These are phyloP conservation scores for Barbus barbus DNA, from an alignment of 2,113 vertebrate species.

Conservation along the genomic window DNA sequence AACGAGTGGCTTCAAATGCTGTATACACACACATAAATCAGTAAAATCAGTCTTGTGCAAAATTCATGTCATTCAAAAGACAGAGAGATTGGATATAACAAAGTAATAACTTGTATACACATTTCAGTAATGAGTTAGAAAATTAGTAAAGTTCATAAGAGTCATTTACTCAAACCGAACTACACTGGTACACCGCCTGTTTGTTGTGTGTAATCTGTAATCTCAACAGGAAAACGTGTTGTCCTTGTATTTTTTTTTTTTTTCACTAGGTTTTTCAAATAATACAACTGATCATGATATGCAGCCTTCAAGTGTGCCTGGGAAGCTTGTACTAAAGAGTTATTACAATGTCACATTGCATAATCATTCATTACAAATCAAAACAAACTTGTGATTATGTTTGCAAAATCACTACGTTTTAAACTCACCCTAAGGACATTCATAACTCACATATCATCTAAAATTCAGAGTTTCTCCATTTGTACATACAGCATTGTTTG, in stretches of 20 bases:
- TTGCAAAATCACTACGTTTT: too few species aligned
- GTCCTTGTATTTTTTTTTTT: background rate
- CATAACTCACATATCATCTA: background rate
- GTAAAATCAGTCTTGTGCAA: background rate
- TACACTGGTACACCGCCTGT: background rate
- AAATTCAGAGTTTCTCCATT: too few species aligned
- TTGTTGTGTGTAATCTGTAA: background rate
- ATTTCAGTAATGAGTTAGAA: too few species aligned
- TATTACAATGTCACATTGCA: too few species aligned
- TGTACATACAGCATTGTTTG: background rate
- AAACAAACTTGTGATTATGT: background rate
- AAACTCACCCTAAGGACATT: background rate
- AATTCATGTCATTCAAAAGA: background rate
- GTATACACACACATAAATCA: conserved; percentile 44
- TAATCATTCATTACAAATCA: too few species aligned
- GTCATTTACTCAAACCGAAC: conserved; percentile 50
- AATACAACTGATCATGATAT: too few species aligned
- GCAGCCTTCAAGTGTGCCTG: background rate
- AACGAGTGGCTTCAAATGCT: conserved; percentile 91
- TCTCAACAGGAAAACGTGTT: background rate
- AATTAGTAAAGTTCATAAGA: too few species aligned
- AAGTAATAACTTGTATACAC: background rate
- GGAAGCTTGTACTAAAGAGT: background rate
- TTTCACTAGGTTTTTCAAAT: background rate
- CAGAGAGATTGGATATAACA: background rate